These are phyloP conservation scores for Autographa gamma DNA, from an alignment of 2,888 invertebrate genomes.

Conservation along the genomic window DNA sequence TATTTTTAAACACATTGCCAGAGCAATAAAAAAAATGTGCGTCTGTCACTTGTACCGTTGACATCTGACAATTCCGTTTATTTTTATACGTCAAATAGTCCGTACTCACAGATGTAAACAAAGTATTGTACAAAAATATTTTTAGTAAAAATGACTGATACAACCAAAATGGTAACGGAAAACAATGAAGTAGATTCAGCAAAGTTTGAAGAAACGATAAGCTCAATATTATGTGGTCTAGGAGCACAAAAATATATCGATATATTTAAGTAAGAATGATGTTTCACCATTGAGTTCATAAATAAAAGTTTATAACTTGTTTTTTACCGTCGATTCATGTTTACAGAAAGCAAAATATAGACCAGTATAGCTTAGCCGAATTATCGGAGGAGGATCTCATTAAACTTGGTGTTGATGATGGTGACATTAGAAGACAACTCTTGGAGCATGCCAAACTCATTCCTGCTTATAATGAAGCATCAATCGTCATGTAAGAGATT, in stretches of 20 bases:
- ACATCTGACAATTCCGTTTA: not conserved
- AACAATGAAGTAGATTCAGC: conserved; percentile 74
- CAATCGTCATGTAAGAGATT: conserved; percentile 33
- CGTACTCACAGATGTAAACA: conserved; percentile 29
- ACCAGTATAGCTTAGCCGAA: conserved; percentile 80
- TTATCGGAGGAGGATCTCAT: conserved; percentile 81
- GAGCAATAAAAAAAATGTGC: not conserved
- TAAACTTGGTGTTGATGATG: conserved; percentile 80
- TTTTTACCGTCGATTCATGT: conserved; percentile 12
- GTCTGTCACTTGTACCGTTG: not conserved
- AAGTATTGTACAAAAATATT: conserved; percentile 1
- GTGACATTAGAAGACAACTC: conserved; percentile 73
- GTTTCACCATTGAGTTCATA: not conserved
- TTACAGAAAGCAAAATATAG: conserved; percentile 80
- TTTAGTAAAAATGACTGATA: conserved; percentile 28
- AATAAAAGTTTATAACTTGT: not conserved
- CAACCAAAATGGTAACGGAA: conserved; percentile 37
- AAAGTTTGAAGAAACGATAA: conserved; percentile 80
- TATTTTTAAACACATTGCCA: too few relatives aligned
- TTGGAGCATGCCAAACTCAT: conserved; percentile 78
- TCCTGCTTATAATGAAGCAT: conserved; percentile 76
- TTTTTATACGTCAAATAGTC: not conserved
- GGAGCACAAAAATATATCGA: conserved; percentile 83
- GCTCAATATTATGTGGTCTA: conserved; percentile 76
- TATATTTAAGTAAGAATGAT: conserved; percentile 76